Base-by-base conservation (phyloP, 2,888 invertebrate genomes). In the Cataglyphis livida region DNA sequence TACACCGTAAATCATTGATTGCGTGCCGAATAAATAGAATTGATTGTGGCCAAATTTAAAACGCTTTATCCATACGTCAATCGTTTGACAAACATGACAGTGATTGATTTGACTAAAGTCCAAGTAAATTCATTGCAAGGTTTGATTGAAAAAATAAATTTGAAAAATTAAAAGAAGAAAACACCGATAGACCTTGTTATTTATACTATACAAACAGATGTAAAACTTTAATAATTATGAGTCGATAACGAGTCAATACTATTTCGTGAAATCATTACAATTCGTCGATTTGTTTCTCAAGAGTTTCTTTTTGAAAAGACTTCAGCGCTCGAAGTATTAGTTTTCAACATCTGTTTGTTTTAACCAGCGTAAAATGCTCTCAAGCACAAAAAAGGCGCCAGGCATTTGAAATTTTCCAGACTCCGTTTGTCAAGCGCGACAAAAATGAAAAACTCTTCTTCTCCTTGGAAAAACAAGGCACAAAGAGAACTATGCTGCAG, bases 371-470 rank as follows among this genome's bases (percentile, higher is more conserved):
- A 64, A 54, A 73, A 70, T 81, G 81, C 84, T 83, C 81, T 78
- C 51, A 61, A 81, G 70, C 82, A 85, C 82, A 83, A 74, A 86
- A 82, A 68, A 41, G 82, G n/a, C 65, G 78, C 28, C 12, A 32
- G 71, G 65, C 74, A 48, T 86, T 84, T 89, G 86, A 90, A 70
- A 41, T 86, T 84, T 84, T 85, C 89, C 87, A 90, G 89, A 89
- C 89, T 71, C 85, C 84, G 85, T 86, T 90, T 84, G 76, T 74
- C 25, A 51, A 28, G 28, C 3, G 65, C 59, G 68, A 21, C 82
- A 70, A 86, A 90, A 89, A 89, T 85, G 83, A 75, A 21, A 81
- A 62, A 84, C 84, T 73, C 85, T 84, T 86, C 87, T 82, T 85
- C 64, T 51, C 51, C 64, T 51, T 44, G 44, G 62, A 76, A 81